phyloP scores from a whole-genome alignment of 2,113 vertebrate species.

The Alaudala cheleensis region DNA sequence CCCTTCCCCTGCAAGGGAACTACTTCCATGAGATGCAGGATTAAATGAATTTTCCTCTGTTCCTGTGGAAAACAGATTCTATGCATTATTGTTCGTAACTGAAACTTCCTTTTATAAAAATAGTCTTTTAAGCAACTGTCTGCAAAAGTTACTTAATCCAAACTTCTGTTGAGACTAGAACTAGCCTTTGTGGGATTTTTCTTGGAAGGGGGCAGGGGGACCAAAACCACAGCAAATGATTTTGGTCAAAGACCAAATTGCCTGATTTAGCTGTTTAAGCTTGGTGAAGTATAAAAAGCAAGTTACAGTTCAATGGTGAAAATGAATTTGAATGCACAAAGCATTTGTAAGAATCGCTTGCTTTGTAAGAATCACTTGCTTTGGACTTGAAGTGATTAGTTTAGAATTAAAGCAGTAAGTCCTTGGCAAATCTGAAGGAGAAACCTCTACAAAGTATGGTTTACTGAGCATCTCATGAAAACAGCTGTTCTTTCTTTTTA shows the following conservation, averaged over 20 bases:
- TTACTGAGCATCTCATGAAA: neutral
- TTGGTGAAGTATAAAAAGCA: neutral
- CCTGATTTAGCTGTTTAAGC: neutral
- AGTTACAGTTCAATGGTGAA: neutral
- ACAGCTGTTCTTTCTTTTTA: neutral
- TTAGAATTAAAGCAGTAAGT: neutral
- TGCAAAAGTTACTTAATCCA: neutral
- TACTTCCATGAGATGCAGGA: neutral
- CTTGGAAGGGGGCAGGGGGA: fast-evolving
- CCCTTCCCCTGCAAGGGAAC: constrained; percentile 69
- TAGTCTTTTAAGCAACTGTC: neutral
- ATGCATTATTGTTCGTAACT: neutral
- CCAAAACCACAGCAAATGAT: neutral
- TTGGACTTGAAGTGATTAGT: neutral
- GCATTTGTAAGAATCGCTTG: neutral
- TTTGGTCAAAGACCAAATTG: neutral
- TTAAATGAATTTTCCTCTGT: constrained; percentile 19
- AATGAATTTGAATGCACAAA: neutral
- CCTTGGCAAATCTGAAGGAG: neutral
- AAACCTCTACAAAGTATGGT: neutral
- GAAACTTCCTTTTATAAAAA: neutral
- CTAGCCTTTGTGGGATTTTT: neutral
- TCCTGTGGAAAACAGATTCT: constrained; percentile 50
- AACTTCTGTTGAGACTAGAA: neutral
- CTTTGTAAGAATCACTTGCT: neutral